Evolutionary conservation across 2,888 invertebrate genomes (phyloP).

Genomic region (Chrysolina americana): DNA sequence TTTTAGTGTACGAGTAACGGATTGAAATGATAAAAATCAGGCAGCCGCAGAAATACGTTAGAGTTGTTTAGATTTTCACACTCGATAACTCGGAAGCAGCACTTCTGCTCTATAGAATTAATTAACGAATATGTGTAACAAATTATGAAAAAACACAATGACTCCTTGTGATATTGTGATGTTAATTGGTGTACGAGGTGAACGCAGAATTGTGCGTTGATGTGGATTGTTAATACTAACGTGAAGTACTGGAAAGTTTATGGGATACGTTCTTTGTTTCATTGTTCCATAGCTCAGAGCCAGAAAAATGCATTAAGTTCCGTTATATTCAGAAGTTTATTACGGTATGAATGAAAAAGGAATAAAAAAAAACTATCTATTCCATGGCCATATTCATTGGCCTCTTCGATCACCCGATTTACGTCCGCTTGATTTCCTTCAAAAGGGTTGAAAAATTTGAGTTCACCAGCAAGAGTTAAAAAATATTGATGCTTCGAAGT

Average conservation of each 20-base stretch:
- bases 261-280: too few relatives aligned
- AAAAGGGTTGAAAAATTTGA: too few relatives aligned
- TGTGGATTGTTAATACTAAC: background rate
- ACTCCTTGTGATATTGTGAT: conserved; percentile 38
- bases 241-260: background rate
- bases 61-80: conserved; percentile 50
- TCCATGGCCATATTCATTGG: too few relatives aligned
- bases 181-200: conserved; percentile 47
- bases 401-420: too few relatives aligned
- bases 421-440: too few relatives aligned
- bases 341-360: too few relatives aligned
- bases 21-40: conserved; percentile 46
- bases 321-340: too few relatives aligned
- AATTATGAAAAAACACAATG: conserved; percentile 52
- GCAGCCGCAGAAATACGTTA: conserved; percentile 46
- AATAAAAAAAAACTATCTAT: too few relatives aligned
- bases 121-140: conserved; percentile 57
- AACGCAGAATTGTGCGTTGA: conserved; percentile 23
- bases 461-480: too few relatives aligned
- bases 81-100: conserved; percentile 52
- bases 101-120: conserved; percentile 52
- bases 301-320: too few relatives aligned
- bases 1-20: conserved; percentile 48
- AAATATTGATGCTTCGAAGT: too few relatives aligned
- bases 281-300: too few relatives aligned